Base-by-base conservation (phyloP, 2,113 vertebrate species). In the Casuarius casuarius region DNA sequence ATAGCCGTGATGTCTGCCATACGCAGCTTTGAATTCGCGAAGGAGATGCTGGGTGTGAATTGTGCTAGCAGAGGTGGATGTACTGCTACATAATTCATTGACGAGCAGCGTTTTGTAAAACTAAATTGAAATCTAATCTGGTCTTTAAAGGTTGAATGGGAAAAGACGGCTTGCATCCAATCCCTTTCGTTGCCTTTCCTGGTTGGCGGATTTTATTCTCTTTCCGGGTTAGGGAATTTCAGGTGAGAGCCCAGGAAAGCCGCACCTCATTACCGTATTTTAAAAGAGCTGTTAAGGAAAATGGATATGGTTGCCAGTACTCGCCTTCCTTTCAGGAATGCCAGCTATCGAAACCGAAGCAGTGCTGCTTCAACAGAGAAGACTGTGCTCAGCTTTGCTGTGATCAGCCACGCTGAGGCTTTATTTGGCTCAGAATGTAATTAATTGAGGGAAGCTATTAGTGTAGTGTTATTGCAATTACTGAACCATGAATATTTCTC, bases 281-380 rank as follows among this genome's bases (percentile, higher is more conserved):
- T 73, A 81, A 94, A 95, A 92, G 91, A 96, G 93, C 96, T 97
- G 92, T 80, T 96, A 82, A 89, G 81, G 70, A 93, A 92, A 94
- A 94, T 44, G 92, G 65, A 56, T 84, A 48, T 75, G 40, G 73
- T 84, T 92, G 84, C 73, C 84, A 94, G 74, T 89, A 93, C 92
- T 84, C 33, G 29, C 94, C 66, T 95, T 91, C 58, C 70, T 94
- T 91, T 90, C 92, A 94, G 52, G 84, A 91, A 31, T 84, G 81
- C 66, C 89, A 87, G 13, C 49, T 79, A 28, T n/a, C 19, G 77
- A 78, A 95, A 63, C 33, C 89, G 62, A 66, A 66, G 52, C 29
- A 26, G 92, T 92, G 84, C 52, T 85, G 16, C 62, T 86, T 56
- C 88, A 52, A 66, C 88, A 88, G 54, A 59, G 80, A 92, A 73